These are phyloP conservation scores for Merodon equestris DNA, from an alignment of 2,888 invertebrate species.

Conservation along the genomic window DNA sequence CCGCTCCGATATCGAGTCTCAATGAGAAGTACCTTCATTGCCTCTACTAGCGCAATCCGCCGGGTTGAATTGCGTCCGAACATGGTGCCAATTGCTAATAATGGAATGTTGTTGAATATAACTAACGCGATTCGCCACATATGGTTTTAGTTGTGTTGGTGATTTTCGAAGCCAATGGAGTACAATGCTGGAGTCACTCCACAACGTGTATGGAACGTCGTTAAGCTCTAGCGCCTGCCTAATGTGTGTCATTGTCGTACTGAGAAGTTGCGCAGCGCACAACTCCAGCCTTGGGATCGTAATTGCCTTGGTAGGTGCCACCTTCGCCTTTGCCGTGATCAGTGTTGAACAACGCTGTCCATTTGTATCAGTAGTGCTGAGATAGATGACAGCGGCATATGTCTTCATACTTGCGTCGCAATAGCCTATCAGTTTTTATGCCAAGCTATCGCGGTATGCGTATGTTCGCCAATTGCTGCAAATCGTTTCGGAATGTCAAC, in stretches of 20 bases:
- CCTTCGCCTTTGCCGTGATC: constrained; percentile 29
- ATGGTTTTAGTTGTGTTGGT: constrained; percentile 25
- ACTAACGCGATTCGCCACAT: constrained; percentile 28
- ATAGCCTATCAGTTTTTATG: constrained; percentile 4
- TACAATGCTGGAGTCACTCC: constrained; percentile 29
- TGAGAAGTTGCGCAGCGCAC: constrained; percentile 32
- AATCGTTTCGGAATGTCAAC: constrained; percentile 29
- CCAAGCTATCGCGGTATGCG: constrained; percentile 43
- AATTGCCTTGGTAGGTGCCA: constrained; percentile 14
- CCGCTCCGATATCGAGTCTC: too few species aligned
- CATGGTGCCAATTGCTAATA: constrained; percentile 15
- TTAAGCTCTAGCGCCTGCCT: constrained; percentile 11
- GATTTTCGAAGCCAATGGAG: constrained; percentile 31
- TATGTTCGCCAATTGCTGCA: constrained; percentile 12
- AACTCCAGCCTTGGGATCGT: constrained; percentile 30
- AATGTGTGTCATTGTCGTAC: constrained; percentile 11
- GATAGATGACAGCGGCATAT: constrained; percentile 17
- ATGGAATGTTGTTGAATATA: constrained; percentile 31
- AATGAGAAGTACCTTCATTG: too few species aligned
- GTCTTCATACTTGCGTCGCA: constrained; percentile 40
- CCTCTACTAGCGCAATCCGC: constrained; percentile 38
- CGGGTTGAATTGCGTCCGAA: constrained; percentile 17
- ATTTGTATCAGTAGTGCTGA: background rate
- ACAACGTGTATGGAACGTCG: constrained; percentile 20
- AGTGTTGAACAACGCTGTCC: background rate